Conservation (phyloP, 2,113 vertebrate genomes). For the Labeo catla region DNA sequence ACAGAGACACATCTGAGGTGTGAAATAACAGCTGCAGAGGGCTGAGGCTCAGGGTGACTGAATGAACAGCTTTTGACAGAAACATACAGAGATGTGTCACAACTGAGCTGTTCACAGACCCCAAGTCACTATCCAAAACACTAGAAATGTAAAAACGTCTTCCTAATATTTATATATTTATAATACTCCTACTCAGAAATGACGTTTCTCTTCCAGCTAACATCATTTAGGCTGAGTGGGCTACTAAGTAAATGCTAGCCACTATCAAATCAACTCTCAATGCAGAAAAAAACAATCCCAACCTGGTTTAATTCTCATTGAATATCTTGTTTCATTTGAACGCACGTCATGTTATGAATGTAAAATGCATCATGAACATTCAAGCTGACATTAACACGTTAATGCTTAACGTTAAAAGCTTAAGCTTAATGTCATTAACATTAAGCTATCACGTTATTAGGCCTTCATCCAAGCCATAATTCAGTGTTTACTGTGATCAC, state of each 20-base stretch:
- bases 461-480: slow-evolving; percentile 36
- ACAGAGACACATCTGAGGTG: not conserved
- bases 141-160: not conserved
- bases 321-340: not conserved
- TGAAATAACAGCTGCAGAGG: slow-evolving; percentile 29
- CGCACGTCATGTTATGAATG: not conserved
- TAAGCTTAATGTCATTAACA: too few relatives aligned
- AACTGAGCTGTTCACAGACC: slow-evolving; percentile 51
- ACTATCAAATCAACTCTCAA: too few relatives aligned
- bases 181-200: not conserved
- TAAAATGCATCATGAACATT: slow-evolving; percentile 7
- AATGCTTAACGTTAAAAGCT: too few relatives aligned
- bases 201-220: not conserved
- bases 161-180: not conserved
- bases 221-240: not conserved
- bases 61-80: slow-evolving; percentile 56
- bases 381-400: slow-evolving; percentile 59
- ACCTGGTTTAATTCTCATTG: not conserved
- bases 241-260: not conserved
- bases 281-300: not conserved
- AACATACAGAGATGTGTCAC: slow-evolving; percentile 50
- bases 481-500: slow-evolving; percentile 51
- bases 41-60: slow-evolving; percentile 27
- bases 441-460: slow-evolving; percentile 42
- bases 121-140: slow-evolving; percentile 26